These are phyloP conservation scores for Rhopalosiphum maidis DNA, from an alignment of 1,140 invertebrate species.

Conservation along the genomic window DNA sequence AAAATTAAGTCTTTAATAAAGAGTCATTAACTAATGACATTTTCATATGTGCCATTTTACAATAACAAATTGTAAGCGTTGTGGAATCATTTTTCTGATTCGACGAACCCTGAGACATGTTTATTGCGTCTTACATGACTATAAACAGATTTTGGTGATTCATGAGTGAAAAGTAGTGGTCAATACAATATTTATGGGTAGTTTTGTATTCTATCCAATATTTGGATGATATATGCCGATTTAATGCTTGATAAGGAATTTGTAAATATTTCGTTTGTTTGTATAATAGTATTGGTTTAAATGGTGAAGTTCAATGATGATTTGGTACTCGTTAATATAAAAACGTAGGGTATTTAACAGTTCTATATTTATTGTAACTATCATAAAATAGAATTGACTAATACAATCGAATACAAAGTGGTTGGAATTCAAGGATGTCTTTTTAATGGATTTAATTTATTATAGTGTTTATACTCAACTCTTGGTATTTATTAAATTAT, in stretches of 20 bases:
- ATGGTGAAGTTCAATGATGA: not conserved
- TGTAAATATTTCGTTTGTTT: not conserved
- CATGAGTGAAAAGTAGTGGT: not conserved
- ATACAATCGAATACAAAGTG: not conserved
- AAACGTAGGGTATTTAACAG: not conserved
- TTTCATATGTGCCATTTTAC: not conserved
- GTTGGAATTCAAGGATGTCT: not conserved
- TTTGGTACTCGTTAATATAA: not conserved
- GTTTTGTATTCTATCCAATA: not conserved
- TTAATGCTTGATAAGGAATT: not conserved
- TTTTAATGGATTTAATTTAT: not conserved
- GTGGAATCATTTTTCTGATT: not conserved
- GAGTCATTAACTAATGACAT: not conserved
- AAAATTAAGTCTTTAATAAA: not conserved
- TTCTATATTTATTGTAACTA: not conserved
- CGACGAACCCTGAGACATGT: not conserved
- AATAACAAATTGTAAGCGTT: not conserved
- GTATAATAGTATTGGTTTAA: not conserved
- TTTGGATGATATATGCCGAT: not conserved
- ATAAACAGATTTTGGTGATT: not conserved
- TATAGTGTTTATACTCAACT: not conserved
- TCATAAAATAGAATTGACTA: not conserved
- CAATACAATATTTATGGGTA: not conserved
- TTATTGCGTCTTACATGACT: not conserved
- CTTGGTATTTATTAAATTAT: not conserved